phyloP scores from a whole-genome alignment of 2,888 invertebrate species.

The Mylabris sibirica region DNA sequence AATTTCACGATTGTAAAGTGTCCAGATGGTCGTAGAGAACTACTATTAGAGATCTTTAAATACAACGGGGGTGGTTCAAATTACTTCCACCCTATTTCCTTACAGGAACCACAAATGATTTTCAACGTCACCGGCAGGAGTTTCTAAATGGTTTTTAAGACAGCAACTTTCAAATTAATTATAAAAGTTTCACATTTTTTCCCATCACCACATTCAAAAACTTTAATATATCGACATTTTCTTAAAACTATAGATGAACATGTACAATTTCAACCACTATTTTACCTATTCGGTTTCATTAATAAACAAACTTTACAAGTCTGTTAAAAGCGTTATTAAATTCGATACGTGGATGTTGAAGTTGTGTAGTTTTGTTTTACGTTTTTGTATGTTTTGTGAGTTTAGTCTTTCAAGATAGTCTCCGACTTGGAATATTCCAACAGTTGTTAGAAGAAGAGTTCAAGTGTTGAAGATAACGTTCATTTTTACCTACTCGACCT shows the following conservation, averaged over 20 bases:
- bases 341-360: neutral
- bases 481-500: neutral
- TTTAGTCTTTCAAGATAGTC: neutral
- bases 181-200: neutral
- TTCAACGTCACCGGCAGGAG: conserved; percentile 1
- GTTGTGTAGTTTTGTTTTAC: neutral
- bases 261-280: neutral
- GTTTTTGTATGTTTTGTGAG: neutral
- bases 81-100: conserved; percentile 9
- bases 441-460: neutral
- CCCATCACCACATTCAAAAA: neutral
- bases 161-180: conserved; percentile 6
- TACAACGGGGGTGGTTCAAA: neutral
- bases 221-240: no score
- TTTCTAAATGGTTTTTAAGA: conserved; percentile 4
- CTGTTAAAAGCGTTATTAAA: neutral
- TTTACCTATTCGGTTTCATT: neutral
- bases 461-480: neutral
- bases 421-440: neutral
- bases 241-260: neutral
- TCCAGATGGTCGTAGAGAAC: neutral
- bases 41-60: neutral
- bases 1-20: neutral
- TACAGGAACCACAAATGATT: conserved; percentile 8
- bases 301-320: neutral